These are phyloP conservation scores for Esox masquinongy DNA, from an alignment of 2,797 vertebrate species.

Conservation along the genomic window DNA sequence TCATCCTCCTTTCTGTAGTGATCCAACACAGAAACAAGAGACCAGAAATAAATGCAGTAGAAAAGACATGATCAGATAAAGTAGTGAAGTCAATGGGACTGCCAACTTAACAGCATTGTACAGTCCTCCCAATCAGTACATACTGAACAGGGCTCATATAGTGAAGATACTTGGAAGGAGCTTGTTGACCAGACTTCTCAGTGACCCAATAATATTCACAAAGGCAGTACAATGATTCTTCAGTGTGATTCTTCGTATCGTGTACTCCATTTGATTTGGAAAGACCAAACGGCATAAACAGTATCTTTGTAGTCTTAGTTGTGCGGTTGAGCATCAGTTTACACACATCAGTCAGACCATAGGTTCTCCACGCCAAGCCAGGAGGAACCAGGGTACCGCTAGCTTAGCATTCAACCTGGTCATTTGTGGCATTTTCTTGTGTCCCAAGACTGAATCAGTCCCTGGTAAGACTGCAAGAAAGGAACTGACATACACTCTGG, in stretches of 20 bases:
- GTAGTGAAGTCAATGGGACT: not conserved
- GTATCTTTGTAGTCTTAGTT: not conserved
- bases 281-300: not conserved
- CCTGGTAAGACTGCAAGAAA: not conserved
- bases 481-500: too few species aligned
- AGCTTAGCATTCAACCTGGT: too few species aligned
- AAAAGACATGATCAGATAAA: not conserved
- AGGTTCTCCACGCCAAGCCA: too few species aligned
- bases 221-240: not conserved
- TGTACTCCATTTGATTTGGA: not conserved
- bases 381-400: too few species aligned
- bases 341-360: not conserved
- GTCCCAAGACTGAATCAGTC: not conserved
- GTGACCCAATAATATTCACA: not conserved
- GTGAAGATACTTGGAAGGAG: not conserved
- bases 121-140: not conserved
- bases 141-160: not conserved
- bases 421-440: too few species aligned
- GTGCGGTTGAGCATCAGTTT: conserved; percentile 4
- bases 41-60: not conserved
- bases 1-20: not conserved
- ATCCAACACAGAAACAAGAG: not conserved
- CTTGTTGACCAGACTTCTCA: not conserved
- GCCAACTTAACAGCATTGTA: not conserved
- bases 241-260: not conserved